Base-by-base conservation (phyloP, 2,888 invertebrate species). In the Troides helena region DNA sequence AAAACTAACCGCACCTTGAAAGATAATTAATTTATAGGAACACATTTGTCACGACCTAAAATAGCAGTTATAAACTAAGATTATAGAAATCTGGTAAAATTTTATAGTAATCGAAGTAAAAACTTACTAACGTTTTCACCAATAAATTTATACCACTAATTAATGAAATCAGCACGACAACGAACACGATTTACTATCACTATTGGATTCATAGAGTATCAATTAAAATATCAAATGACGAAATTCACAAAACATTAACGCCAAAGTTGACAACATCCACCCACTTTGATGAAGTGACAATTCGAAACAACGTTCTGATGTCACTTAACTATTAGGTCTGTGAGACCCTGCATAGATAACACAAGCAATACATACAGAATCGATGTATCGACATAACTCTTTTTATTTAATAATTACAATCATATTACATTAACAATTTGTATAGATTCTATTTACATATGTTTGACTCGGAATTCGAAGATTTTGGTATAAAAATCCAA, bases 31-130 rank as follows among this genome's bases (percentile, higher is more conserved):
- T 21, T 56, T 56, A 8, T 56, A 56, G 6, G 12, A 46, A 46
- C 74, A 74, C 72, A 70, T 67, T 72, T 74, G 88, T 89, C 89
- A 90, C 82, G 82, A 86, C 85, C 83, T 80, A 89, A 90, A 90
- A 90, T 90, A 90, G 87, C 79, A 76, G 81, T 77, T 84, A 82
- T 83, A 83, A 78, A 78, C 80, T 78, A 77, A 78, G 81, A 82
- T 71, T 1, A 12, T 21, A 46, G 21, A 62, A 62, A 62, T n/a
- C 14, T 1, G 6, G 12, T 25, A 36, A 36, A 62, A 10, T 23
- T 62, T 43, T 10, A 62, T 43, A 5, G 23, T 25, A 43, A 62
- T 46, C 3, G 46, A 62, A 18, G 25, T 36, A 21, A 25, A 58
- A 57, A 65, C 65, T 65, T 58, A 65, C 65, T 5, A 56, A 14